Evolutionary conservation across 1,140 invertebrate species (phyloP).

Genomic region (Drosophila ambigua): DNA sequence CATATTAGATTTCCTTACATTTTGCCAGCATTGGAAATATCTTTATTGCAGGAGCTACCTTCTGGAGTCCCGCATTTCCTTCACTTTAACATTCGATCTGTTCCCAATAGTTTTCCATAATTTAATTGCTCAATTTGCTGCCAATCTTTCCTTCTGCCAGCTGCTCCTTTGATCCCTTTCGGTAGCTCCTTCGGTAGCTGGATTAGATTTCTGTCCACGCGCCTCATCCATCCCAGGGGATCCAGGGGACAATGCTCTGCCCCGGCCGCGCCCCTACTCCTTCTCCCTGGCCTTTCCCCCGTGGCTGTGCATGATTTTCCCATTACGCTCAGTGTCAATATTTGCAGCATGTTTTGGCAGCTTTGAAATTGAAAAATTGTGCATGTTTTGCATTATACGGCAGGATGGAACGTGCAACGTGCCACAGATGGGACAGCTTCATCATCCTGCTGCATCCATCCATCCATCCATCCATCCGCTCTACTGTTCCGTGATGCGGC

Average conservation of each 20-base stretch:
- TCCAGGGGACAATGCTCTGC: constrained; percentile 3
- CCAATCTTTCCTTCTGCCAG: too few species aligned
- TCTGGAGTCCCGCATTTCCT: too few species aligned
- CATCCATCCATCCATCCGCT: background rate
- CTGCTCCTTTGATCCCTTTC: background rate
- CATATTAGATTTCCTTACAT: too few species aligned
- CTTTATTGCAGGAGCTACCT: too few species aligned
- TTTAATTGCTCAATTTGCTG: too few species aligned
- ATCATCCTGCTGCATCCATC: constrained; percentile 15
- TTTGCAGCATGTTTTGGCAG: constrained; percentile 77
- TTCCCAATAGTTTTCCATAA: too few species aligned
- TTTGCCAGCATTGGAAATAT: too few species aligned
- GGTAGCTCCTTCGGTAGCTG: background rate
- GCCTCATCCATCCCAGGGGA: background rate
- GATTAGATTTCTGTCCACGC: background rate
- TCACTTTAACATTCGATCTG: too few species aligned
- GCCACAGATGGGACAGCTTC: constrained; percentile 20
- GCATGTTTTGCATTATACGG: constrained; percentile 26
- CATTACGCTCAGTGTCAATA: constrained; percentile 79
- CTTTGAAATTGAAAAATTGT: constrained; percentile 72
- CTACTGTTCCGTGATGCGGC: constrained; percentile 22
- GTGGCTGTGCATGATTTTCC: constrained; percentile 58
- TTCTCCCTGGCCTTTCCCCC: background rate
- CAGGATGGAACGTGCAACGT: constrained; percentile 13
- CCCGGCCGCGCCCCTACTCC: background rate